Base-by-base conservation (phyloP, 2,113 vertebrate genomes). In the Nicator chloris region DNA sequence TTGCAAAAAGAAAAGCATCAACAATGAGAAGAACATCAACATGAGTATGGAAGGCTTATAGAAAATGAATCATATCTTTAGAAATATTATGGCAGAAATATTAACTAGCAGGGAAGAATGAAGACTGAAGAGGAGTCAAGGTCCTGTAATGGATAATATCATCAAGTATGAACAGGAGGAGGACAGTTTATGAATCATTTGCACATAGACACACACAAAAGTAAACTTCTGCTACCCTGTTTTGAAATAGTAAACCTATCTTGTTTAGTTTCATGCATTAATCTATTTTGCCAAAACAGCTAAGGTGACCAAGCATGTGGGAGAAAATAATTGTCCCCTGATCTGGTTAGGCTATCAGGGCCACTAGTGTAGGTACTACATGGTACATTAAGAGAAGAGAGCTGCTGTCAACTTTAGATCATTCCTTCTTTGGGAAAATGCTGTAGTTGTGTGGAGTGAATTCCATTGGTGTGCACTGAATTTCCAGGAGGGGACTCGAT, bases 391-490 rank as follows among this genome's bases (percentile, higher is more conserved):
- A 61, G 54, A 61, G 49, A 53, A 72, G 54, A 65, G 23, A 81
- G 31, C 31, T 33, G 35, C 71, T 65, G 33, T 39, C 42, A 63
- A 65, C 50, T 77, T 83, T 11, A 77, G 88, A 73, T 33, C 47
- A 42, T 42, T 91, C 77, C 51, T 71, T 35, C 31, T 91, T 75
- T 60, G 69, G 64, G 21, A 84, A 86, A 89, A 86, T 6, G 8
- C 70, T 63, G 28, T 9, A 54, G 53, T 9, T 40, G 14, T 10
- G 39, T 5, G 3, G 31, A 54, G 35, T 31, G 19, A 86, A 86
- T 18, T 35, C 45, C 49, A 27, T 0, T 35, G 60, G 56, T 10
- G 15, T 6, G 30, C 6, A 9, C 51, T 0, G 1, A 57, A 28
- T 30, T 73, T 42, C 86, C 84, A 78, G 60, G 35, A 94, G 64